Evolutionary conservation across 2,797 vertebrate species (phyloP).

Genomic region (Denticeps clupeoides): DNA sequence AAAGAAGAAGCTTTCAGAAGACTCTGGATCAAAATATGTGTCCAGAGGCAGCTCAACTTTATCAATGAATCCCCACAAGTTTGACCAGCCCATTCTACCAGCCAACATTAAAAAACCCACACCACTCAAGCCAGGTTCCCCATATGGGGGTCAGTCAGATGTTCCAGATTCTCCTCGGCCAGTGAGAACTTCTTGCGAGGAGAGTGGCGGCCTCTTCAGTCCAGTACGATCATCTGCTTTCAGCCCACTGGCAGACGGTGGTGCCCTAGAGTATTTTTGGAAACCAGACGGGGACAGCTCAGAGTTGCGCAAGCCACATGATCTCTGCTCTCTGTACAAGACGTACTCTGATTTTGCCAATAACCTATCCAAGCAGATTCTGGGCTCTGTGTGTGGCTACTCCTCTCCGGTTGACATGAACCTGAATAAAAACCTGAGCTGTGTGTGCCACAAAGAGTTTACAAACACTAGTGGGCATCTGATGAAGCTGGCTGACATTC

Average conservation of each 20-base stretch:
- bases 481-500: slow-evolving; percentile 68
- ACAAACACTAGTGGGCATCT: slow-evolving; percentile 57
- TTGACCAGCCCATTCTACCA: slow-evolving; percentile 78
- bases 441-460: slow-evolving; percentile 68
- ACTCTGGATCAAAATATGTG: slow-evolving; percentile 47
- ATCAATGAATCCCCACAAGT: slow-evolving; percentile 87
- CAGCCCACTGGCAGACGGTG: slow-evolving; percentile 73
- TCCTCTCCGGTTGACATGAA: slow-evolving; percentile 60
- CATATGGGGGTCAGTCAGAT: slow-evolving; percentile 65
- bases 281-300: slow-evolving; percentile 48
- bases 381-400: slow-evolving; percentile 74
- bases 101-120: slow-evolving; percentile 91
- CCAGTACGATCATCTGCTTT: slow-evolving; percentile 89
- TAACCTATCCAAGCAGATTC: slow-evolving; percentile 78
- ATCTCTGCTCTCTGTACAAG: slow-evolving; percentile 59
- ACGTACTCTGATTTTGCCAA: slow-evolving; percentile 82
- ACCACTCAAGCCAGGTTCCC: slow-evolving; percentile 86
- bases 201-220: slow-evolving; percentile 79
- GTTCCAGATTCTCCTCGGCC: slow-evolving; percentile 77
- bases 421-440: slow-evolving; percentile 67
- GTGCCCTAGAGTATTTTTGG: slow-evolving; percentile 73
- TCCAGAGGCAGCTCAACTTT: slow-evolving; percentile 55
- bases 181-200: slow-evolving; percentile 69
- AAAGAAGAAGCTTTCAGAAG: slow-evolving; percentile 52
- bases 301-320: slow-evolving; percentile 61